A percentile compares a stretch with the other conserved stretches of the same genome.
These are phyloP conservation scores for Hippocampus comes DNA, from an alignment of 2,113 vertebrate species.

Conservation along the genomic window DNA sequence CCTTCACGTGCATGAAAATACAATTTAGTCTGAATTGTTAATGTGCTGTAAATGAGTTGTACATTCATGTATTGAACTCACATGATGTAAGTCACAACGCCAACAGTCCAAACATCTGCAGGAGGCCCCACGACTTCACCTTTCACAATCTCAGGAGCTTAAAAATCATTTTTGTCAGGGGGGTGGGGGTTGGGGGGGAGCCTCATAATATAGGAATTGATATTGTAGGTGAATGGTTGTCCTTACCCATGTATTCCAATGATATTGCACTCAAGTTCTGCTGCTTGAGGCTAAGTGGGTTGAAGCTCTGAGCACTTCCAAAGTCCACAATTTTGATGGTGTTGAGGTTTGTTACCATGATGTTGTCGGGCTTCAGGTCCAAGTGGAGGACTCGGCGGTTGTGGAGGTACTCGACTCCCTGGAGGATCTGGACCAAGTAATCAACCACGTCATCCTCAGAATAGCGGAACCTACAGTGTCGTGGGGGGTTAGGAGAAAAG, in stretches of 20 bases:
- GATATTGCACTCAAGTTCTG: slow-evolving; percentile 78
- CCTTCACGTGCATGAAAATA: slow-evolving; percentile 27
- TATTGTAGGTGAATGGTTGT: neutral
- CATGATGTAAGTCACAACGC: slow-evolving; percentile 86
- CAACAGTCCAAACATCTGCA: slow-evolving; percentile 88
- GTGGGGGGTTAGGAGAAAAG: neutral
- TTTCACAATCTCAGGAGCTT: slow-evolving; percentile 92
- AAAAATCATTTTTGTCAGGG: slow-evolving; percentile 23
- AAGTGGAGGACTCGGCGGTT: slow-evolving; percentile 82
- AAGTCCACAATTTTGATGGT: slow-evolving; percentile 90
- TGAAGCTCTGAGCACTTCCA: slow-evolving; percentile 89
- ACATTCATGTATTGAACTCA: slow-evolving; percentile 64
- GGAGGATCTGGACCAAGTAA: slow-evolving; percentile 87
- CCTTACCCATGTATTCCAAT: slow-evolving; percentile 89
- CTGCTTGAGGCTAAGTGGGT: slow-evolving; percentile 79
- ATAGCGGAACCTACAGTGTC: slow-evolving; percentile 82
- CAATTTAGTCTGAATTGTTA: neutral
- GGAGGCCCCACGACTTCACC: slow-evolving; percentile 88
- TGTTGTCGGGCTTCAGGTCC: slow-evolving; percentile 92
- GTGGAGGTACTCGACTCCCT: slow-evolving; percentile 90
- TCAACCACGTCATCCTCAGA: slow-evolving; percentile 90
- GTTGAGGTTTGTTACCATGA: slow-evolving; percentile 84
- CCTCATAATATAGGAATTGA: neutral
- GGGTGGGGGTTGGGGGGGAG: neutral
- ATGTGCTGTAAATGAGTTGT: neutral